Evolutionary conservation across 2,113 vertebrate species (phyloP).

Genomic region (Machaerirhynchus nigripectus): DNA sequence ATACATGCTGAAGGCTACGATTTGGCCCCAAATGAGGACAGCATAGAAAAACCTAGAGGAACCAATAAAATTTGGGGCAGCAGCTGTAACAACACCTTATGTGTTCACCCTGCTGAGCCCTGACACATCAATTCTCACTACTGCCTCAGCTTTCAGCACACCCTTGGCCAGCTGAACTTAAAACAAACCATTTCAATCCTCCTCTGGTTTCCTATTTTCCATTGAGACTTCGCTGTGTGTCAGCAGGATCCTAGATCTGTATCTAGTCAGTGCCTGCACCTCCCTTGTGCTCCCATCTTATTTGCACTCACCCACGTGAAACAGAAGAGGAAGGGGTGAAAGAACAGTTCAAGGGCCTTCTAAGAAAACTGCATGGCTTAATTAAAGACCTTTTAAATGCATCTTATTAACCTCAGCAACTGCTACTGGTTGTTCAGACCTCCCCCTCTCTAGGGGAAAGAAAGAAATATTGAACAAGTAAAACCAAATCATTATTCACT

Average conservation of each 20-base stretch:
- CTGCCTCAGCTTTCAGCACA: background rate
- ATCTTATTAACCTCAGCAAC: background rate
- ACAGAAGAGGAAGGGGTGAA: background rate
- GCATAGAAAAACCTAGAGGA: background rate
- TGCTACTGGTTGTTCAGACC: background rate
- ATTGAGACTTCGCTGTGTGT: accelerated
- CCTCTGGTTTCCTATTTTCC: background rate
- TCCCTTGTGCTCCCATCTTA: background rate
- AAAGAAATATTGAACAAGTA: background rate
- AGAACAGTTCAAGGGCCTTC: background rate
- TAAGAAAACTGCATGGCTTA: background rate
- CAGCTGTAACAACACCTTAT: background rate
- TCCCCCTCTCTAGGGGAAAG: background rate
- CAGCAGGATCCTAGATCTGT: background rate
- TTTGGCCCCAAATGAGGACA: background rate
- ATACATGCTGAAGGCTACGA: accelerated
- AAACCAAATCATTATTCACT: background rate
- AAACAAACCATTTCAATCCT: background rate
- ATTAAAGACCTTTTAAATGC: background rate
- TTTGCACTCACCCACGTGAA: background rate
- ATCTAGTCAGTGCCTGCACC: background rate
- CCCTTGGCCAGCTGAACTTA: background rate
- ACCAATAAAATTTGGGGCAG: background rate
- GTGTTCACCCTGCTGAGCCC: background rate
- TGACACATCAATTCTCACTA: accelerated